phyloP scores from a whole-genome alignment of 1,140 invertebrate genomes.

The Steinernema khuongi region DNA sequence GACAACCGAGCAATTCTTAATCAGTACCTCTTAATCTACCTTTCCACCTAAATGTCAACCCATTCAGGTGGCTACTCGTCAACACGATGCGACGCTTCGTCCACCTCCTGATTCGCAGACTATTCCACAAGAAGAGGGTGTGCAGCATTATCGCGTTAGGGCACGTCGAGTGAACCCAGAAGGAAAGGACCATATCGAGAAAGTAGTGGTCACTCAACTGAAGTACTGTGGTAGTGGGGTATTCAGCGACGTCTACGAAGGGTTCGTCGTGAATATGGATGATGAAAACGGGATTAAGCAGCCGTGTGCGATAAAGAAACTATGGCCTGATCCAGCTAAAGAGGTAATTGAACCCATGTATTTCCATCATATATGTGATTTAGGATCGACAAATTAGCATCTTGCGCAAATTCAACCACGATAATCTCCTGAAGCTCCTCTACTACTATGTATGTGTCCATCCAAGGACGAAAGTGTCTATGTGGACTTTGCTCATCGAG shows the following conservation, averaged over 20 bases:
- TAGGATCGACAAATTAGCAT: neutral
- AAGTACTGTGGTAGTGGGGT: neutral
- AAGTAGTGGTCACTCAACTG: neutral
- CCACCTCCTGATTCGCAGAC: neutral
- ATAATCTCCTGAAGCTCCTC: neutral
- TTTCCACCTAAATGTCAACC: neutral
- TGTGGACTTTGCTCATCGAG: conserved; percentile 38
- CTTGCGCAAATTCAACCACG: neutral
- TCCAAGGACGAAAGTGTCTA: conserved; percentile 28
- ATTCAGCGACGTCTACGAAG: neutral
- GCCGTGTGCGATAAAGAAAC: neutral
- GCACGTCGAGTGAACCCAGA: neutral
- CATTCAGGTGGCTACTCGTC: conserved; percentile 1
- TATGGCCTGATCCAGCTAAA: neutral
- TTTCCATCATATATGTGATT: neutral
- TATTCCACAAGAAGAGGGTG: neutral
- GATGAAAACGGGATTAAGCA: neutral
- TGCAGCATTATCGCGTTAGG: neutral
- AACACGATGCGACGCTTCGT: neutral
- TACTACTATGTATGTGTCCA: conserved; percentile 30
- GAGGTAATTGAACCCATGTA: neutral
- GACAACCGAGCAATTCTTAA: too few relatives aligned
- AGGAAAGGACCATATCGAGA: neutral
- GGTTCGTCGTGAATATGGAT: neutral
- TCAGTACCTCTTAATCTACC: too few relatives aligned